A percentile compares a stretch with the other conserved stretches of the same genome.
Conservation (phyloP, 2,113 vertebrate genomes). For the Cinclus cinclus region DNA sequence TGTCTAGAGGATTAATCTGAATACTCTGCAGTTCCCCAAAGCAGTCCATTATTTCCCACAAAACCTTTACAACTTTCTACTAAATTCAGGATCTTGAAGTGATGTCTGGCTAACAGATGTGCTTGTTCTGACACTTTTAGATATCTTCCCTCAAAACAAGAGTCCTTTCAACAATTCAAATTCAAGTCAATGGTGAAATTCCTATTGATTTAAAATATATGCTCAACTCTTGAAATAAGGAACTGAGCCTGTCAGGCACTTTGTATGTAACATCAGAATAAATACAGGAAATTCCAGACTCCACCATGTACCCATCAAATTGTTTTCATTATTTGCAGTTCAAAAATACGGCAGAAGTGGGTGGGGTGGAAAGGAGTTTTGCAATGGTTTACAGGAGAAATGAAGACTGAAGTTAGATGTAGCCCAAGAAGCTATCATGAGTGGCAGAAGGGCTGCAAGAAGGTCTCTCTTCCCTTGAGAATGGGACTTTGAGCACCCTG, state of each 20-base stretch:
- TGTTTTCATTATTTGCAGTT: background rate
- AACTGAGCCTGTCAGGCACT: background rate
- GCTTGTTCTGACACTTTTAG: background rate
- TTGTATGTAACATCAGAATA: background rate
- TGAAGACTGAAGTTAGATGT: background rate
- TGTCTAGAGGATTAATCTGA: slow-evolving; percentile 68
- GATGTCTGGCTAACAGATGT: slow-evolving; percentile 47
- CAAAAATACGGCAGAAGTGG: background rate
- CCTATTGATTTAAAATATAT: background rate
- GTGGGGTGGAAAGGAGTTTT: background rate
- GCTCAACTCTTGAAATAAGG: background rate
- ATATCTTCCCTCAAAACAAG: slow-evolving; percentile 26
- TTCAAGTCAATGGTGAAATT: slow-evolving; percentile 10
- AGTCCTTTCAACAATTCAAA: background rate
- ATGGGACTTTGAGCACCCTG: background rate
- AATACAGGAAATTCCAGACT: background rate
- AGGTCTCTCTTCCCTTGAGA: background rate
- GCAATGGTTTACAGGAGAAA: background rate
- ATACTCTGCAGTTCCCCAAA: slow-evolving; percentile 47
- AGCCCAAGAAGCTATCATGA: background rate
- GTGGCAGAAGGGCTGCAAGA: background rate
- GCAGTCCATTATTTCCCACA: slow-evolving; percentile 42
- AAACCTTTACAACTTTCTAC: slow-evolving; percentile 23
- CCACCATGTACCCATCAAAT: background rate
- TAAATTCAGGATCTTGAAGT: slow-evolving; percentile 47